Percentiles rank a stretch among this genome's conserved stretches.
Conservation (phyloP, 2,888 invertebrate species). For the Macaria liturata region DNA sequence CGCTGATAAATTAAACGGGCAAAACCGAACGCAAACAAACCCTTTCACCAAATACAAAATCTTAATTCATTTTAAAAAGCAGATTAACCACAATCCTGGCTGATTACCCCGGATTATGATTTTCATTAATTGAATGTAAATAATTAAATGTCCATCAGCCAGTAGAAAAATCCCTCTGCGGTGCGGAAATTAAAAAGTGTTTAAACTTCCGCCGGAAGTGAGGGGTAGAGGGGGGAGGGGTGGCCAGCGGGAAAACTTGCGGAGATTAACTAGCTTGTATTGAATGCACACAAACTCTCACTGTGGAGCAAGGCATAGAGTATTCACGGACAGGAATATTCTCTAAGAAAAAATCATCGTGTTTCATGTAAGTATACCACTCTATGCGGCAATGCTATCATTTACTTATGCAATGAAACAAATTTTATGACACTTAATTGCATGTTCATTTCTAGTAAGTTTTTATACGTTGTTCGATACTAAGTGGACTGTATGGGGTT, state of each 20-base stretch:
- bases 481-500: too few relatives aligned
- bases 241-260: constrained; percentile 69
- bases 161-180: constrained; percentile 74
- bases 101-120: constrained; percentile 55
- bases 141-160: constrained; percentile 74
- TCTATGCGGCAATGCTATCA: too few relatives aligned
- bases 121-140: constrained; percentile 80
- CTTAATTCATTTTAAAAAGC: constrained; percentile 36
- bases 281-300: constrained; percentile 28
- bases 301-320: neutral
- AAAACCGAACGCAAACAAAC: constrained; percentile 3
- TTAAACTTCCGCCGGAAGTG: constrained; percentile 65
- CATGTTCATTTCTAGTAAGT: too few relatives aligned
- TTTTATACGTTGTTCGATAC: too few relatives aligned
- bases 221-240: constrained; percentile 26
- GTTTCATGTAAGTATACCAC: too few relatives aligned
- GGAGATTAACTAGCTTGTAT: constrained; percentile 57
- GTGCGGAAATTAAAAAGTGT: constrained; percentile 81
- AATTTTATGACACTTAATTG: too few relatives aligned
- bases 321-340: too few relatives aligned
- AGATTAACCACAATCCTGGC: constrained; percentile 51
- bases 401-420: too few relatives aligned
- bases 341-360: too few relatives aligned
- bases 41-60: constrained; percentile 17
- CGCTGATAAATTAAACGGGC: too few relatives aligned